Evolutionary conservation across 1,140 invertebrate genomes (phyloP).

Genomic region (Lerema accius): DNA sequence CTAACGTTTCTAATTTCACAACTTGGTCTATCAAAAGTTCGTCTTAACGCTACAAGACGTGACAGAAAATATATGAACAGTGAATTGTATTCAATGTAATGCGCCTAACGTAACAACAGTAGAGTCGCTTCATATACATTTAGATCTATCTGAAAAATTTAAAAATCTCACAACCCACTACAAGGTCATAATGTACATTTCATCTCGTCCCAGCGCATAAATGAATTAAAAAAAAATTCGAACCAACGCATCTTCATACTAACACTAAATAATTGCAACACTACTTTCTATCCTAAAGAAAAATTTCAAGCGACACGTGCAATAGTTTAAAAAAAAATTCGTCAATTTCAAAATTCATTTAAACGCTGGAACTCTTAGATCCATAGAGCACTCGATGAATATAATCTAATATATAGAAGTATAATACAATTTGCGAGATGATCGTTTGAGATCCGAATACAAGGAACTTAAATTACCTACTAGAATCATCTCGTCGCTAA

Average conservation of each 20-base stretch:
- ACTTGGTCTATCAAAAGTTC: slow-evolving; percentile 35
- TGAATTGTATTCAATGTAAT: slow-evolving; percentile 30
- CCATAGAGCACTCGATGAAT: slow-evolving; percentile 21
- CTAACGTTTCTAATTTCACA: slow-evolving; percentile 24
- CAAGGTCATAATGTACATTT: slow-evolving; percentile 59
- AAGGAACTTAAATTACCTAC: slow-evolving; percentile 63
- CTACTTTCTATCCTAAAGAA: not conserved
- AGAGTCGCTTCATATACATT: slow-evolving; percentile 38
- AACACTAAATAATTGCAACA: not conserved
- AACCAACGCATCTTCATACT: too few species aligned
- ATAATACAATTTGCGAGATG: slow-evolving; percentile 58
- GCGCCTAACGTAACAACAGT: slow-evolving; percentile 13
- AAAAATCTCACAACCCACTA: slow-evolving; percentile 74
- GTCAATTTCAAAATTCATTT: not conserved
- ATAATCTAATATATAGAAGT: slow-evolving; percentile 43
- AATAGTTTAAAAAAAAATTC: not conserved
- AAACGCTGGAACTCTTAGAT: slow-evolving; percentile 6
- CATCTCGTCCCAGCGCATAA: slow-evolving; percentile 33
- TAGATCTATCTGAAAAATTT: slow-evolving; percentile 46
- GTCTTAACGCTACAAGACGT: slow-evolving; percentile 26
- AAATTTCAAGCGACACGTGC: not conserved
- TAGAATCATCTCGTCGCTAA: slow-evolving; percentile 24
- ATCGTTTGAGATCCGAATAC: slow-evolving; percentile 69
- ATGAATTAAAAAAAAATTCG: not conserved
- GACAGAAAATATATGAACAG: slow-evolving; percentile 28